Conservation (phyloP, 2,888 invertebrate genomes). For the Drosophila mercatorum region DNA sequence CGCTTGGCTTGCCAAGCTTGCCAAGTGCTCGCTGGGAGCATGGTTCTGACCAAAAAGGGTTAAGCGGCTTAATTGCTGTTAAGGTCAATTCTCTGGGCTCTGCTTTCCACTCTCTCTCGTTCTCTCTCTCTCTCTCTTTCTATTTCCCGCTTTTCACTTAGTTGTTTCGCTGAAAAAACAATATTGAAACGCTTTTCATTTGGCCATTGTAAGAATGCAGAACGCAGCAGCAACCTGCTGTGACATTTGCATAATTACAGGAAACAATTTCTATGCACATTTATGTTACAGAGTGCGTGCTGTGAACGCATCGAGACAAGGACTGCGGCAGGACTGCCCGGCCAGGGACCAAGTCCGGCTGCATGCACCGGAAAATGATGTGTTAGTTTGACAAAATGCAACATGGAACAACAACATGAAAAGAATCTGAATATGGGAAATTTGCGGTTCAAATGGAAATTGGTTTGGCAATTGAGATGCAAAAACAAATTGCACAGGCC, state of each 20-base stretch:
- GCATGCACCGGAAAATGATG: constrained; percentile 66
- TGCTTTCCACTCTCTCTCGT: not conserved
- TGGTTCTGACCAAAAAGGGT: constrained; percentile 26
- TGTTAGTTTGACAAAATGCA: constrained; percentile 76
- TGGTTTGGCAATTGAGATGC: constrained; percentile 8
- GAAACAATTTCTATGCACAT: constrained; percentile 72
- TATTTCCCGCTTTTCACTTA: not conserved
- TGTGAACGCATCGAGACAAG: constrained; percentile 19
- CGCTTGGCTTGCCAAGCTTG: constrained; percentile 9
- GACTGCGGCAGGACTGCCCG: not conserved
- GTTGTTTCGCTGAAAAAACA: constrained; percentile 10
- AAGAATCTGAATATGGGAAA: constrained; percentile 5
- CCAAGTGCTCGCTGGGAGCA: constrained; percentile 20
- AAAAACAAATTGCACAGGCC: constrained; percentile 5
- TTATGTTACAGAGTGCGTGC: constrained; percentile 63
- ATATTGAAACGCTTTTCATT: constrained; percentile 36
- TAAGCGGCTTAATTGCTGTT: constrained; percentile 77
- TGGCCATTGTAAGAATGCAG: constrained; percentile 24
- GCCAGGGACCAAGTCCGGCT: not conserved
- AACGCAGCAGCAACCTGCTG: constrained; percentile 2
- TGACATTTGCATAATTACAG: constrained; percentile 74
- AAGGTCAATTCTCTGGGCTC: constrained; percentile 62
- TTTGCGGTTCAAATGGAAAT: constrained; percentile 18
- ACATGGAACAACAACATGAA: constrained; percentile 25
- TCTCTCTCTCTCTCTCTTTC: too few relatives aligned